Evolutionary conservation across 2,113 vertebrate genomes (phyloP).

Genomic region (Theristicus caerulescens): DNA sequence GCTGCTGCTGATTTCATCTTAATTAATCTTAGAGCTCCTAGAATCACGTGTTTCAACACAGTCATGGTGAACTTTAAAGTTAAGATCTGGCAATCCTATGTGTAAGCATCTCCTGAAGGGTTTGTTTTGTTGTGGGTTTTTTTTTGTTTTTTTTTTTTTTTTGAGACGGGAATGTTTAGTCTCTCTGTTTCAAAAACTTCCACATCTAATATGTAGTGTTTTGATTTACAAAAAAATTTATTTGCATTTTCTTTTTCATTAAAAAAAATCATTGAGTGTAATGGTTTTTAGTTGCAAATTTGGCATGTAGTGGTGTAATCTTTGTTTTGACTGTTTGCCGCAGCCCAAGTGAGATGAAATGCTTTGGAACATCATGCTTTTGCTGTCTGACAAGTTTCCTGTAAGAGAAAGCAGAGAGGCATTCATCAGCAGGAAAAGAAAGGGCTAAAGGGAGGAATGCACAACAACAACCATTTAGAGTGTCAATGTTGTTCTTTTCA

Average conservation of each 20-base stretch:
- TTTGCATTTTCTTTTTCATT: neutral
- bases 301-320: neutral
- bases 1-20: neutral
- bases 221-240: neutral
- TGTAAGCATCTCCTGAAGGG: neutral
- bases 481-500: neutral
- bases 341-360: neutral
- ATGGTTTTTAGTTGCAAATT: neutral
- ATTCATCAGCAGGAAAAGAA: neutral
- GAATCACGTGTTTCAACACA: neutral
- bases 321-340: neutral
- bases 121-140: neutral
- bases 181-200: neutral
- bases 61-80: neutral
- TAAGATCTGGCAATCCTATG: neutral
- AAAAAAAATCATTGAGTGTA: neutral
- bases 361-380: slow-evolving; percentile 3
- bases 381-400: neutral
- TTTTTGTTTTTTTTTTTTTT: neutral
- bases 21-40: neutral
- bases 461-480: neutral
- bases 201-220: neutral
- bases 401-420: neutral
- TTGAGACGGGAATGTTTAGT: neutral
- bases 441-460: neutral